A percentile compares a stretch with the other conserved stretches of the same genome.
phyloP scores from a whole-genome alignment of 2,113 vertebrate species.

The Equus quagga region DNA sequence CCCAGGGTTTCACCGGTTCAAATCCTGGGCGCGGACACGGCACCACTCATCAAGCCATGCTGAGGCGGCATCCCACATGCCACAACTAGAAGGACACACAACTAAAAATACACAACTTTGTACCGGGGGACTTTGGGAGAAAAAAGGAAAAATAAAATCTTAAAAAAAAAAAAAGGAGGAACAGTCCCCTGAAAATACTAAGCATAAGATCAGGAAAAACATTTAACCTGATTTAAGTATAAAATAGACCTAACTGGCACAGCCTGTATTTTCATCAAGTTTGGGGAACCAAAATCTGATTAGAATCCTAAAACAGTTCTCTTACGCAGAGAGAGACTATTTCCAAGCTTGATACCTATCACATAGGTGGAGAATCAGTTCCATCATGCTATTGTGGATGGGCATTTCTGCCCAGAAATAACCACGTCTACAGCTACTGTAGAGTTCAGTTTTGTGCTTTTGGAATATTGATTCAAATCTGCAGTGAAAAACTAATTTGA shows the following conservation, averaged over 20 bases:
- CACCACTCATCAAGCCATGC: no score
- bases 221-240: constrained; percentile 30
- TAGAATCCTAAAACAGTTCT: not conserved
- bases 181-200: constrained; percentile 22
- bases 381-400: not conserved
- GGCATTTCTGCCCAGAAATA: not conserved
- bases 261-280: constrained; percentile 30
- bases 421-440: not conserved
- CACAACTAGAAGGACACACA: no score
- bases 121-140: no score
- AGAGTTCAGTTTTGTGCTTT: not conserved
- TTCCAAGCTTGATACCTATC: not conserved
- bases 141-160: no score
- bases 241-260: not conserved
- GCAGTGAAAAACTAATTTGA: constrained; percentile 39
- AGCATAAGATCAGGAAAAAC: constrained; percentile 4
- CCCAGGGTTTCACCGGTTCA: no score
- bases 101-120: no score
- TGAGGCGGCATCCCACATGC: no score
- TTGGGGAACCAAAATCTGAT: not conserved
- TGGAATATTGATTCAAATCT: constrained; percentile 36
- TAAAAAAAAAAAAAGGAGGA: not conserved
- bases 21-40: no score
- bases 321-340: not conserved
- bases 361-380: not conserved